Percentiles rank a stretch among this genome's conserved stretches.
Evolutionary conservation across 2,888 invertebrate genomes (phyloP).

Genomic region (Agrenia bidenticulata): DNA sequence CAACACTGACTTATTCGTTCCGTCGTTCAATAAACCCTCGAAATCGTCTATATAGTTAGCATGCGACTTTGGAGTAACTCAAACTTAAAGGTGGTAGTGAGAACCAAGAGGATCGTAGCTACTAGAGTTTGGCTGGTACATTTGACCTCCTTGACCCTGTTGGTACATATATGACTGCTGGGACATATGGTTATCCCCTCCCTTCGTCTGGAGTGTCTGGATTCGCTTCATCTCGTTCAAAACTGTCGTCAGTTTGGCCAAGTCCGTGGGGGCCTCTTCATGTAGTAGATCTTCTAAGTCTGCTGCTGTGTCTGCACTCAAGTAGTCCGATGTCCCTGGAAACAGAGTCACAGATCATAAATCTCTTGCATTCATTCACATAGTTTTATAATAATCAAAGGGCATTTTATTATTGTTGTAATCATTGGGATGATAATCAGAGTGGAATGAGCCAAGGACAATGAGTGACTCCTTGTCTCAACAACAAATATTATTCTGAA

Average conservation of each 20-base stretch:
- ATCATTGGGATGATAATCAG: neutral
- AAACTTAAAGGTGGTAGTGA: neutral
- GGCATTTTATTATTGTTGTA: neutral
- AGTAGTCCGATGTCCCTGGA: slow-evolving; percentile 44
- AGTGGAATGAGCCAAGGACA: neutral
- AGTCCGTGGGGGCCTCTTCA: slow-evolving; percentile 47
- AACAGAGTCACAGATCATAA: slow-evolving; percentile 11
- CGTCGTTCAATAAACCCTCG: too few relatives aligned
- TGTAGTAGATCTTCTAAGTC: slow-evolving; percentile 46
- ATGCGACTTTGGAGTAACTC: too few relatives aligned
- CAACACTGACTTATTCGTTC: too few relatives aligned
- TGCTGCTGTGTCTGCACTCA: slow-evolving; percentile 45
- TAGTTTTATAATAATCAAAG: too few relatives aligned
- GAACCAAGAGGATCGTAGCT: slow-evolving; percentile 24
- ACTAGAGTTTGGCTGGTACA: slow-evolving; percentile 32
- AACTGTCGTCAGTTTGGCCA: slow-evolving; percentile 45
- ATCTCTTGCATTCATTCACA: too few relatives aligned
- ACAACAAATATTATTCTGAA: too few relatives aligned
- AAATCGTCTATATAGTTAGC: too few relatives aligned
- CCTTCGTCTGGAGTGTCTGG: slow-evolving; percentile 31
- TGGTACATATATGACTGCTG: slow-evolving; percentile 4
- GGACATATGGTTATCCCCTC: neutral
- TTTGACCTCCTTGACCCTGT: slow-evolving; percentile 6
- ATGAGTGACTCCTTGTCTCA: too few relatives aligned
- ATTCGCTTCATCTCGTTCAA: slow-evolving; percentile 47